Evolutionary conservation across 1,140 invertebrate genomes (phyloP).

Genomic region (Pentalonia nigronervosa): DNA sequence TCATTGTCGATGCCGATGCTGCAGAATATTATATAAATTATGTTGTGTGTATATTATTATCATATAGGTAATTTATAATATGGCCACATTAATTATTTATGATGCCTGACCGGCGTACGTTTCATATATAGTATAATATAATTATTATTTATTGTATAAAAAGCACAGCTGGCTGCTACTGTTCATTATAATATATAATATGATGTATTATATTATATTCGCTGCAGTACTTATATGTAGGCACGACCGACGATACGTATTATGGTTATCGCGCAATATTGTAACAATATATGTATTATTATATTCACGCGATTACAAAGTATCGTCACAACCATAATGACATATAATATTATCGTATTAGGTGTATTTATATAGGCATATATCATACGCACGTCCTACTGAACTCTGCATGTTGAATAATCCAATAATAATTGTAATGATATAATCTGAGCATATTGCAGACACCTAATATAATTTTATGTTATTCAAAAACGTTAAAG

Average conservation of each 20-base stretch:
- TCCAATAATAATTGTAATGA: neutral
- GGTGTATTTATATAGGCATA: neutral
- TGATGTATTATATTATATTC: neutral
- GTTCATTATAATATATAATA: neutral
- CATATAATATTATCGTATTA: neutral
- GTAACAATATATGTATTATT: neutral
- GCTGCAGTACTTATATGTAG: neutral
- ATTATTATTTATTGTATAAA: neutral
- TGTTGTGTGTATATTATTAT: too few relatives aligned
- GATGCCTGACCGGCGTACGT: neutral
- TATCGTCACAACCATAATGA: neutral
- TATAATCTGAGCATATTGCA: neutral
- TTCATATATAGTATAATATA: neutral
- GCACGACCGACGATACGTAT: neutral
- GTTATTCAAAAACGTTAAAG: neutral
- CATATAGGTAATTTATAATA: too few relatives aligned
- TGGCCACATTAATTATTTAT: neutral
- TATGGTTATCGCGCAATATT: neutral
- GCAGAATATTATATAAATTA: too few relatives aligned
- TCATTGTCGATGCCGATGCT: neutral
- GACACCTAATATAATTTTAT: neutral
- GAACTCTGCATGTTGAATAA: neutral
- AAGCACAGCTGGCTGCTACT: neutral
- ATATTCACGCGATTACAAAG: neutral
- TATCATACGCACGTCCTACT: neutral